Evolutionary conservation across 1,140 invertebrate genomes (phyloP).

Genomic region (Bombyx mori): DNA sequence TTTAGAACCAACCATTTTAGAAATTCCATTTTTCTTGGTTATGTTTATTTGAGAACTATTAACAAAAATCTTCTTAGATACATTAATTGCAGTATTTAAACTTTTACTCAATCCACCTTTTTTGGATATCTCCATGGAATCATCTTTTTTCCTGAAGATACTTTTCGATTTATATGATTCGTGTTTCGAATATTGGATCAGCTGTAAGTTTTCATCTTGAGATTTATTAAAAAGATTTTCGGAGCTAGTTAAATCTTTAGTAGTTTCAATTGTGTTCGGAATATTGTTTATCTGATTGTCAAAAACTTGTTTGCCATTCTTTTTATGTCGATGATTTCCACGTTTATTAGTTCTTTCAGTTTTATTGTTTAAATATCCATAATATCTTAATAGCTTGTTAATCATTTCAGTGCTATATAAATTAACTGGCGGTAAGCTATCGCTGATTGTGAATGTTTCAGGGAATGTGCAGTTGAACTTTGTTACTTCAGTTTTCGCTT

Average conservation of each 20-base stretch:
- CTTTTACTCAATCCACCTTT: slow-evolving; percentile 38
- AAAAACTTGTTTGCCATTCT: slow-evolving; percentile 10
- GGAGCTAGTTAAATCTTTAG: too few species aligned
- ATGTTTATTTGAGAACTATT: slow-evolving; percentile 16
- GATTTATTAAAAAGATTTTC: too few species aligned
- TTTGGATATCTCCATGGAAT: background rate
- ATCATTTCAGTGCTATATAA: slow-evolving; percentile 67
- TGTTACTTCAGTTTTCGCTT: slow-evolving; percentile 50
- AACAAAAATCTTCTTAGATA: slow-evolving; percentile 11
- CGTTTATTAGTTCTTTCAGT: slow-evolving; percentile 39
- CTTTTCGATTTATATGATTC: too few species aligned
- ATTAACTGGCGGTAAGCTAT: slow-evolving; percentile 61
- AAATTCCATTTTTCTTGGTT: slow-evolving; percentile 15
- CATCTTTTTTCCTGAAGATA: too few species aligned
- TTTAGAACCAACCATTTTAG: slow-evolving; percentile 19
- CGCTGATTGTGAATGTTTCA: slow-evolving; percentile 62
- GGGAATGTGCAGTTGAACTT: slow-evolving; percentile 64
- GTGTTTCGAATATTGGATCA: too few species aligned
- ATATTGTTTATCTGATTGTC: too few species aligned
- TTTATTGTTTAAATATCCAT: slow-evolving; percentile 62
- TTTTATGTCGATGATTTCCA: slow-evolving; percentile 14
- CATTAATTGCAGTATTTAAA: slow-evolving; percentile 41
- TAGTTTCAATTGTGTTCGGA: too few species aligned
- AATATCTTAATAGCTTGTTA: slow-evolving; percentile 58
- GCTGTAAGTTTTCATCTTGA: too few species aligned